Evolutionary conservation across 1,140 invertebrate genomes (phyloP).

Genomic region (Nephotettix cincticeps): DNA sequence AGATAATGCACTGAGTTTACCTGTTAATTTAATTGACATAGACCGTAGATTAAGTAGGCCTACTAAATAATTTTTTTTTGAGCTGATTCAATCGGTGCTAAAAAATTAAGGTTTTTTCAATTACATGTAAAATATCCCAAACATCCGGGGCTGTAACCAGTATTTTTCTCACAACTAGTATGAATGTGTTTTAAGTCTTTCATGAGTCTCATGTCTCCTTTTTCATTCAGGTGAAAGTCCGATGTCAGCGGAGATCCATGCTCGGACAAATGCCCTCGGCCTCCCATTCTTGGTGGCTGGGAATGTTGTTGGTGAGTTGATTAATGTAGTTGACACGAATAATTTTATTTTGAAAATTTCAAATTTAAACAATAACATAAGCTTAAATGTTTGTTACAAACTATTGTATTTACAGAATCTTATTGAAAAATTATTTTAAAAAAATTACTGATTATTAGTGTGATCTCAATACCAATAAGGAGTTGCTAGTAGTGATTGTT

Average conservation of each 20-base stretch:
- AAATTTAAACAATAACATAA: not conserved
- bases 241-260: conserved; percentile 17
- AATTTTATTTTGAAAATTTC: too few relatives aligned
- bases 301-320: conserved; percentile 20
- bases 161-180: not conserved
- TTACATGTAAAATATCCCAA: not conserved
- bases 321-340: too few relatives aligned
- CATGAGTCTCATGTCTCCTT: not conserved
- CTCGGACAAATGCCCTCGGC: conserved; percentile 7
- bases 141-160: not conserved
- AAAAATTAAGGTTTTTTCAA: not conserved
- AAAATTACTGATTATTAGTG: too few relatives aligned
- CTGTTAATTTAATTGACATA: too few relatives aligned
- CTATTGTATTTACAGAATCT: too few relatives aligned
- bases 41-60: not conserved
- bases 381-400: not conserved
- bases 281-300: conserved; percentile 6
- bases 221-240: conserved; percentile 7
- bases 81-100: not conserved
- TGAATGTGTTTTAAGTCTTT: not conserved
- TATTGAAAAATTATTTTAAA: too few relatives aligned
- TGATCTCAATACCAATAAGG: too few relatives aligned
- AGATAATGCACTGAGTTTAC: too few relatives aligned
- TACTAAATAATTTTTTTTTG: not conserved
- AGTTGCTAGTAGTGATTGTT: too few relatives aligned